Evolutionary conservation across 1,140 invertebrate species (phyloP).

Genomic region (Papilio polytes): DNA sequence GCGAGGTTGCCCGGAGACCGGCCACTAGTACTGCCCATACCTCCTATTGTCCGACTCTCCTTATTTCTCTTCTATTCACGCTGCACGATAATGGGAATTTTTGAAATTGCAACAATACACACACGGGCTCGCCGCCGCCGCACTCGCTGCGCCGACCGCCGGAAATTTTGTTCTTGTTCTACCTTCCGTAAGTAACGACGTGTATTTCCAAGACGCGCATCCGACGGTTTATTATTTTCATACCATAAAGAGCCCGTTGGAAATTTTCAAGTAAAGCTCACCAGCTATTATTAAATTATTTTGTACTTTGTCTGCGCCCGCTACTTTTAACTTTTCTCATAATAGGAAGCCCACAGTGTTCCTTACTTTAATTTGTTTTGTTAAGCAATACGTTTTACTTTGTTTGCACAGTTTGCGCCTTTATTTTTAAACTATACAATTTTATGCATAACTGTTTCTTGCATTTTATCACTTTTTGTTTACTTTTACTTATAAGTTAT

Average conservation of each 20-base stretch:
- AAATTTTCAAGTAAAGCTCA: constrained; percentile 36
- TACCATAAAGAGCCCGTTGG: constrained; percentile 31
- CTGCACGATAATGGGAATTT: constrained; percentile 72
- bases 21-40: constrained; percentile 34
- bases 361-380: constrained; percentile 41
- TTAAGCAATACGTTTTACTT: constrained; percentile 40
- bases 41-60: constrained; percentile 61
- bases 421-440: constrained; percentile 33
- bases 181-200: constrained; percentile 56
- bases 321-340: constrained; percentile 41
- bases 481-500: too few species aligned
- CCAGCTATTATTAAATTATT: constrained; percentile 41
- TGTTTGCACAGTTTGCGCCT: constrained; percentile 33
- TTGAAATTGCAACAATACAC: constrained; percentile 80
- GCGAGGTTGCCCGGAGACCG: constrained; percentile 28
- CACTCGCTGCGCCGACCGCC: constrained; percentile 53
- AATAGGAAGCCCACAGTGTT: constrained; percentile 38
- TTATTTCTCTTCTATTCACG: constrained; percentile 62
- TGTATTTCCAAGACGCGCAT: constrained; percentile 37
- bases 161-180: constrained; percentile 70
- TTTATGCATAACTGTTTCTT: not conserved
- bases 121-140: constrained; percentile 51
- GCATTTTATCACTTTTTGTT: not conserved
- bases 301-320: constrained; percentile 40
- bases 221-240: constrained; percentile 38